These are phyloP conservation scores for Ryuthela nishihirai DNA, from an alignment of 2,888 invertebrate species.

Conservation along the genomic window DNA sequence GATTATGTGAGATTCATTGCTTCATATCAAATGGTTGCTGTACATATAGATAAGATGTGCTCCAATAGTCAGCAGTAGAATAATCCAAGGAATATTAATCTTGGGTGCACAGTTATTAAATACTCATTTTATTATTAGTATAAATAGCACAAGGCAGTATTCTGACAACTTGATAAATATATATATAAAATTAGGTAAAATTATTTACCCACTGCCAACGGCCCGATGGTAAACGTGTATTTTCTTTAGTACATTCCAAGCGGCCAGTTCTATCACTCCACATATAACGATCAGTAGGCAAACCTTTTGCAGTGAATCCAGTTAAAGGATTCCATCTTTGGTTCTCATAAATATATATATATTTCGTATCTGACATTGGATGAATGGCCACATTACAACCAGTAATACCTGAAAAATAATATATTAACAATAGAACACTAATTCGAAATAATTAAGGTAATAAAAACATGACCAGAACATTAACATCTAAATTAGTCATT, in stretches of 20 bases:
- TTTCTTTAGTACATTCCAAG: conserved; percentile 77
- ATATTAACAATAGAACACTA: too few relatives aligned
- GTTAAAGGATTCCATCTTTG: conserved; percentile 91
- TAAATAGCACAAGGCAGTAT: too few relatives aligned
- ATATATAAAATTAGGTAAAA: conserved; percentile 9
- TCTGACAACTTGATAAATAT: not conserved
- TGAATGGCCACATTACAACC: conserved; percentile 61
- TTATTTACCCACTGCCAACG: conserved; percentile 80
- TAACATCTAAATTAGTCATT: not conserved
- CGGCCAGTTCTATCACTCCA: conserved; percentile 88
- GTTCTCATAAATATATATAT: conserved; percentile 87
- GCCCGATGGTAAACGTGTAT: conserved; percentile 75
- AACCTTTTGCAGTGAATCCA: conserved; percentile 78
- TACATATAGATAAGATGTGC: too few relatives aligned
- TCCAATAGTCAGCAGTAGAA: too few relatives aligned
- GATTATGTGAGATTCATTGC: too few relatives aligned
- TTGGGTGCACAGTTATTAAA: too few relatives aligned
- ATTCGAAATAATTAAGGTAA: too few relatives aligned
- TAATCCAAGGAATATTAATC: too few relatives aligned
- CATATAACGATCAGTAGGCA: conserved; percentile 73
- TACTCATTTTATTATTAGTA: too few relatives aligned
- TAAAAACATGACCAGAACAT: not conserved
- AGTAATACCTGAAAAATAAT: too few relatives aligned
- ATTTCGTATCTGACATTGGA: conserved; percentile 77
- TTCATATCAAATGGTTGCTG: too few relatives aligned